Percentiles rank a stretch among this genome's conserved stretches.
These are phyloP conservation scores for Pristionchus exspectatus DNA, from an alignment of 2,888 invertebrate species.

Conservation along the genomic window DNA sequence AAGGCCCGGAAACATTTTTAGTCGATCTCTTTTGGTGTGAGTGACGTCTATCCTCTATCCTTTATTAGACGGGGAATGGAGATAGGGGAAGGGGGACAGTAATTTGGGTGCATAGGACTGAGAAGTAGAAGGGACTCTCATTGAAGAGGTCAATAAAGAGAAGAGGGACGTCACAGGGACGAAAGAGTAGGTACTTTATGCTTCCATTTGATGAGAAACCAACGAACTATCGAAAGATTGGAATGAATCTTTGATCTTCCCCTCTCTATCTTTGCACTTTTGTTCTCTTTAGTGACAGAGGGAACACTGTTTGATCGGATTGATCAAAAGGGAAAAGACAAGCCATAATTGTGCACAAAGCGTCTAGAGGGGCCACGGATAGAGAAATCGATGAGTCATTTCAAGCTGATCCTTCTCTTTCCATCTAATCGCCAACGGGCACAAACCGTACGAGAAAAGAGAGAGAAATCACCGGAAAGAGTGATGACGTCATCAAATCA, in stretches of 20 bases:
- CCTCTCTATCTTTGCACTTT: slow-evolving; percentile 16
- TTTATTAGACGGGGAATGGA: not conserved
- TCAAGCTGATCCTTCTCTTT: not conserved
- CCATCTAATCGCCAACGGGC: not conserved
- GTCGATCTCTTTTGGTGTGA: not conserved
- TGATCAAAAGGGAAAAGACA: not conserved
- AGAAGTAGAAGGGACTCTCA: not conserved
- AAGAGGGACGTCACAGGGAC: not conserved
- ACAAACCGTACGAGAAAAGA: not conserved
- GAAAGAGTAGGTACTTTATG: not conserved
- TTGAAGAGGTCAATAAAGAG: not conserved
- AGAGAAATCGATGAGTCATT: slow-evolving; percentile 18
- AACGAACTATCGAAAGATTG: not conserved
- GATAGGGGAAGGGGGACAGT: not conserved
- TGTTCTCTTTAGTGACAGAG: not conserved
- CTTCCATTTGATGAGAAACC: not conserved
- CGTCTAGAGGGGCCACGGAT: not conserved
- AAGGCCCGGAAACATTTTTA: not conserved
- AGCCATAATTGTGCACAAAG: not conserved
- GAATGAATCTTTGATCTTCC: slow-evolving; percentile 29
- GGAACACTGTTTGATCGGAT: not conserved
- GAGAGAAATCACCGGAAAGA: slow-evolving; percentile 40
- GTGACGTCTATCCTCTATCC: not conserved
- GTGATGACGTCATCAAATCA: slow-evolving; percentile 39
- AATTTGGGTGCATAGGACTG: not conserved